phyloP scores from a whole-genome alignment of 2,888 invertebrate species.

The Eristalis pertinax region DNA sequence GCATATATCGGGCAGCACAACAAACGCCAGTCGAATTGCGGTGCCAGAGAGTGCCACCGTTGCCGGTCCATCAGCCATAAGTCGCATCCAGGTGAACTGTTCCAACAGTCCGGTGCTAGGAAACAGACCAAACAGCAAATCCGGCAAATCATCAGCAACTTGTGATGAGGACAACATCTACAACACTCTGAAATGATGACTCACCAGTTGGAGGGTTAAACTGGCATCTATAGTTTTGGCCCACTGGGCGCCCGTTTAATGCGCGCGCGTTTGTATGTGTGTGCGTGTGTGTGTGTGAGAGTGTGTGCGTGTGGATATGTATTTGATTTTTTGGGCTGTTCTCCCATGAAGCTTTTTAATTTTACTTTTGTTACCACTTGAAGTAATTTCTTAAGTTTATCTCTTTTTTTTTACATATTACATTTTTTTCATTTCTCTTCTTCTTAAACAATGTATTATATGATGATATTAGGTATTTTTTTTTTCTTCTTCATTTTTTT shows the following conservation, averaged over 20 bases:
- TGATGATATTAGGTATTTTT: slow-evolving; percentile 64
- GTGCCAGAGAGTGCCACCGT: slow-evolving; percentile 39
- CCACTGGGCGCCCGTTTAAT: slow-evolving; percentile 71
- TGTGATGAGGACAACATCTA: slow-evolving; percentile 79
- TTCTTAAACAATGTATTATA: slow-evolving; percentile 61
- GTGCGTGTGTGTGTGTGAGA: no score
- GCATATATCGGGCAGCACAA: slow-evolving; percentile 21
- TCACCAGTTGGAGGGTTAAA: slow-evolving; percentile 80
- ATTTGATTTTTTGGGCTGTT: slow-evolving; percentile 42
- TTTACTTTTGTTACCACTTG: slow-evolving; percentile 38
- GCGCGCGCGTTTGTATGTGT: not conserved
- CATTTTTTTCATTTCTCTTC: slow-evolving; percentile 23
- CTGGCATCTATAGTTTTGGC: slow-evolving; percentile 77
- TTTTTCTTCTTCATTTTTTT: slow-evolving; percentile 29
- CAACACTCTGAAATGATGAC: slow-evolving; percentile 82
- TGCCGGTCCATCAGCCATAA: slow-evolving; percentile 76
- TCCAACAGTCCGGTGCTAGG: slow-evolving; percentile 76
- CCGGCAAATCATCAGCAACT: slow-evolving; percentile 33
- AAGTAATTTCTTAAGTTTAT: slow-evolving; percentile 49
- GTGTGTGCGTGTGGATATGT: not conserved
- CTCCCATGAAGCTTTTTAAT: slow-evolving; percentile 46
- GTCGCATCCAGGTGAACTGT: slow-evolving; percentile 80
- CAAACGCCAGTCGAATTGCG: slow-evolving; percentile 54
- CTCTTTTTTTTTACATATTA: slow-evolving; percentile 22
- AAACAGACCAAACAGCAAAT: slow-evolving; percentile 37